These are phyloP conservation scores for Linepithema humile DNA, from an alignment of 1,140 invertebrate genomes.

Conservation along the genomic window DNA sequence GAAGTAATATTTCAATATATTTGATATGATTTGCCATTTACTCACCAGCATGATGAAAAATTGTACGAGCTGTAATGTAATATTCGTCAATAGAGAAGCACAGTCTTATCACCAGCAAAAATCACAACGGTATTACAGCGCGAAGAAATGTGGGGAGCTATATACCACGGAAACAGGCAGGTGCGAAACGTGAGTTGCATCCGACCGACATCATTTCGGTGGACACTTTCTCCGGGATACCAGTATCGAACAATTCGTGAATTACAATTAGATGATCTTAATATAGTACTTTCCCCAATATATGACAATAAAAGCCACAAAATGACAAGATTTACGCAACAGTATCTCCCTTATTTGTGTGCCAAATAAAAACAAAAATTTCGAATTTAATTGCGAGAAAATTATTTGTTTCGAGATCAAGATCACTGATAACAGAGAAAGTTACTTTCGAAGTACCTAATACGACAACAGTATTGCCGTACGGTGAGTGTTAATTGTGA, in stretches of 20 bases:
- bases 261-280: constrained; percentile 49
- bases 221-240: constrained; percentile 63
- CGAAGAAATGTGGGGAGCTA: constrained; percentile 68
- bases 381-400: not conserved
- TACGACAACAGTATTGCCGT: not conserved
- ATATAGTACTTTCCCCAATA: constrained; percentile 22
- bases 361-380: not conserved
- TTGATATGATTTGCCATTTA: constrained; percentile 13
- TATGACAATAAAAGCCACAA: not conserved
- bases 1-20: not conserved
- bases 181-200: constrained; percentile 74
- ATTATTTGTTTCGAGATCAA: not conserved
- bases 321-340: not conserved
- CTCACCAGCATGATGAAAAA: constrained; percentile 67
- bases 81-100: constrained; percentile 14
- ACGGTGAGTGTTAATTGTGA: constrained; percentile 58
- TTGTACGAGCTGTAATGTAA: not conserved
- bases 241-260: constrained; percentile 56
- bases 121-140: constrained; percentile 65
- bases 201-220: constrained; percentile 43
- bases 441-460: constrained; percentile 58
- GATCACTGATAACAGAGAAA: constrained; percentile 55
- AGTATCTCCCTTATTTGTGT: not conserved
- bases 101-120: constrained; percentile 62
- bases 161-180: constrained; percentile 76